These are phyloP conservation scores for Allolobophora icterica DNA, from an alignment of 2,888 invertebrate species.

Conservation along the genomic window DNA sequence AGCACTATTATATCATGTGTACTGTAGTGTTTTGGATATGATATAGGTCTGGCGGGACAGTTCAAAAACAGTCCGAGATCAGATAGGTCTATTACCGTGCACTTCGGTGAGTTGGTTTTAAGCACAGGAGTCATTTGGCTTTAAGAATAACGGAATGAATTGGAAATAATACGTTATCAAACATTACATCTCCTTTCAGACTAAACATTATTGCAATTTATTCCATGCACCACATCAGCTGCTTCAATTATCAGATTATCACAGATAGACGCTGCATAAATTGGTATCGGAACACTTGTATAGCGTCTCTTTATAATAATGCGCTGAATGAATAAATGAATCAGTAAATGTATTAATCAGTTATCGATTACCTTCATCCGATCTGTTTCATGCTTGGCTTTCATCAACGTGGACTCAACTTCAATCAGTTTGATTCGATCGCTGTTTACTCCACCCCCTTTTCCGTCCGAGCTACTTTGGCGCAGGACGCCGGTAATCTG, in stretches of 20 bases:
- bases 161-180: too few relatives aligned
- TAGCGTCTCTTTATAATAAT: neutral
- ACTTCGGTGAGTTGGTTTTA: too few relatives aligned
- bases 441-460: neutral
- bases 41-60: too few relatives aligned
- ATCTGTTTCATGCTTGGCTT: neutral
- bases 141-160: too few relatives aligned
- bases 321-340: neutral
- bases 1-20: too few relatives aligned
- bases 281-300: neutral
- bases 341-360: neutral
- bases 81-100: too few relatives aligned
- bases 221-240: too few relatives aligned
- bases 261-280: neutral
- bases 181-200: too few relatives aligned
- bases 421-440: neutral
- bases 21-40: too few relatives aligned
- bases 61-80: too few relatives aligned
- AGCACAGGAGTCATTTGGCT: too few relatives aligned
- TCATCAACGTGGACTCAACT: neutral
- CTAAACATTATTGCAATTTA: too few relatives aligned
- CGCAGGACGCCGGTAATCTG: neutral
- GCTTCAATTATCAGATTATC: neutral
- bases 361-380: constrained; percentile 4
- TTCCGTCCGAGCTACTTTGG: neutral